Evolutionary conservation across 2,888 invertebrate species (phyloP), one percentile per base, ranked within the genome.

Genomic region (Meiosimyza decipiens): DNA sequence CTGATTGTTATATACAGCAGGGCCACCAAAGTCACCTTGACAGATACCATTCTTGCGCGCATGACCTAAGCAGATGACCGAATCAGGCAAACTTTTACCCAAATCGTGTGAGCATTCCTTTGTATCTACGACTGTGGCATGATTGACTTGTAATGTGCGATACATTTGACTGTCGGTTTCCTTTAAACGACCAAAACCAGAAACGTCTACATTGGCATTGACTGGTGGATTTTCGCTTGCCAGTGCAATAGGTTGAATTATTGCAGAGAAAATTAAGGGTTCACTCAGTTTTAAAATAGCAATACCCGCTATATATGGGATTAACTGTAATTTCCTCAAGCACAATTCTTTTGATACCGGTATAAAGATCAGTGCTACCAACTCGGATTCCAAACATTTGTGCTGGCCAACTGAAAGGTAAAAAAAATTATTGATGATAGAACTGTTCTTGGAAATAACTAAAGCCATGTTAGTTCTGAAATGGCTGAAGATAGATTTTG

Each of bases 11-110:
- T 80, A 82, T 13, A 85, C 81, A 18, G 83, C 83, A 1, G 85
- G 85, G n/a, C 85, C 84, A 11, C 86, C 86, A 15, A 82, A 80
- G 59, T 85, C 86, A 12, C 85, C 86, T n/a, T 77, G 54, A 73
- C 85, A 86, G 57, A 81, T 81, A 47, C 86, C 86, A 71, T 85
- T 81, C 15, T 82, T 79, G 12, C 77, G 76, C 5, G 62, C 54
- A 71, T 84, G 83, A 1, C 79, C 81, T 76, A 86, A 73, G 71
- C 85, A 86, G 47, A 86, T 71, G 2, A 83, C 75, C 73, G 83
- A 81, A 3, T 78, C 71, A 62, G 81, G 77, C 28, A 72, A 69
- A 40, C 6, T 40, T 16, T 72, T 67, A 9, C 7, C 57, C 22
- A 74, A 69, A 9, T 63, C 12, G 11, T 28, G 68, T 7, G 49